Percentiles rank a stretch among this genome's conserved stretches.
These are phyloP conservation scores for Drosophila carrolli DNA, from an alignment of 1,140 invertebrate genomes.

Conservation along the genomic window DNA sequence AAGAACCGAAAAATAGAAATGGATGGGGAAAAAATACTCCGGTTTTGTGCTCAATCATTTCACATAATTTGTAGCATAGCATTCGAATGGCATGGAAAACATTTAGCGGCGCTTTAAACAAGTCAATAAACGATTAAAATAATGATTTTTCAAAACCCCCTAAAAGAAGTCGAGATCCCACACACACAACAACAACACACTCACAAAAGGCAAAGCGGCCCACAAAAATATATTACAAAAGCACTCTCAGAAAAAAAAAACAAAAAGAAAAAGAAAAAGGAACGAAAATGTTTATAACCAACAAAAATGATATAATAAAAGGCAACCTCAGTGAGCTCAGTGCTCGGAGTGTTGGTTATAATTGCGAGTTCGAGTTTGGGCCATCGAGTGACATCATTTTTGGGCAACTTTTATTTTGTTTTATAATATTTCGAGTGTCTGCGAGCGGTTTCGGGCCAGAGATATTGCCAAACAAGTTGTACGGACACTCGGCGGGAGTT, in stretches of 20 bases:
- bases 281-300: slow-evolving; percentile 41
- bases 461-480: slow-evolving; percentile 57
- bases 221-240: slow-evolving; percentile 52
- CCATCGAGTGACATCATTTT: slow-evolving; percentile 79
- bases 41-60: slow-evolving; percentile 77
- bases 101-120: slow-evolving; percentile 78
- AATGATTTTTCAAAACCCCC: slow-evolving; percentile 73
- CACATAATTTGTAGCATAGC: slow-evolving; percentile 74
- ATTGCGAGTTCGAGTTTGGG: slow-evolving; percentile 61
- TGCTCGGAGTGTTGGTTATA: slow-evolving; percentile 55
- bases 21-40: slow-evolving; percentile 22
- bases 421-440: slow-evolving; percentile 41
- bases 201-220: slow-evolving; percentile 38
- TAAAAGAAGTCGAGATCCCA: slow-evolving; percentile 35
- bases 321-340: slow-evolving; percentile 56
- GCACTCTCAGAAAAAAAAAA: slow-evolving; percentile 13
- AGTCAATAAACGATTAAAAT: slow-evolving; percentile 84
- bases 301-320: slow-evolving; percentile 68
- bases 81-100: slow-evolving; percentile 36
- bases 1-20: slow-evolving; percentile 17
- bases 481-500: slow-evolving; percentile 13
- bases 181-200: slow-evolving; percentile 32
- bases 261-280: slow-evolving; percentile 29
- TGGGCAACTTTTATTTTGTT: slow-evolving; percentile 65
- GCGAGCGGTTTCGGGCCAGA: slow-evolving; percentile 27